These are phyloP conservation scores for Bombycilla garrulus DNA, from an alignment of 2,113 vertebrate species.

Conservation along the genomic window DNA sequence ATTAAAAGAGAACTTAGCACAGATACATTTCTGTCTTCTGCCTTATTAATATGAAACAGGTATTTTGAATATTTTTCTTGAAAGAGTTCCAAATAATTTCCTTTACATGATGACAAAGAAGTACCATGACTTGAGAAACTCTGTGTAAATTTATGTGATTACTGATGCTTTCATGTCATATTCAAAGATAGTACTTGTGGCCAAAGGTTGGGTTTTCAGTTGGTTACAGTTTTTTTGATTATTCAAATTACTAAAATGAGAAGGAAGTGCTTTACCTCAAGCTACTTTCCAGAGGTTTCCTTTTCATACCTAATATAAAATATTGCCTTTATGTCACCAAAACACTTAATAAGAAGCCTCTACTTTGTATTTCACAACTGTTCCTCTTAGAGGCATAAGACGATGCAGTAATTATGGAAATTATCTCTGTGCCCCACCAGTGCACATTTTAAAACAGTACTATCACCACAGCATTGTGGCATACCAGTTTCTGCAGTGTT, in stretches of 20 bases:
- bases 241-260: background rate
- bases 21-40: background rate
- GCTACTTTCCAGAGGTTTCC: background rate
- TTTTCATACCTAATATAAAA: background rate
- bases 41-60: background rate
- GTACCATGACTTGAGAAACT: background rate
- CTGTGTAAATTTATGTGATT: background rate
- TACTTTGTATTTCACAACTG: conserved; percentile 11
- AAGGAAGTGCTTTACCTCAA: background rate
- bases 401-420: conserved; percentile 34
- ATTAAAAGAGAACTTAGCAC: background rate
- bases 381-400: conserved; percentile 19
- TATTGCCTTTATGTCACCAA: background rate
- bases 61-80: background rate
- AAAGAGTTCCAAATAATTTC: background rate
- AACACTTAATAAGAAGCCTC: conserved; percentile 24
- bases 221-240: background rate
- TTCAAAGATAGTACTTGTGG: background rate
- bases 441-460: conserved; percentile 34
- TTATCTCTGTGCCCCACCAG: conserved; percentile 18
- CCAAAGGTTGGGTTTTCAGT: background rate
- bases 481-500: conserved; percentile 9
- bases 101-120: background rate
- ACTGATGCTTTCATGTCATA: background rate
- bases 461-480: conserved; percentile 9